Conservation (phyloP, 2,797 vertebrate species). For the Lepus oiostolus region DNA sequence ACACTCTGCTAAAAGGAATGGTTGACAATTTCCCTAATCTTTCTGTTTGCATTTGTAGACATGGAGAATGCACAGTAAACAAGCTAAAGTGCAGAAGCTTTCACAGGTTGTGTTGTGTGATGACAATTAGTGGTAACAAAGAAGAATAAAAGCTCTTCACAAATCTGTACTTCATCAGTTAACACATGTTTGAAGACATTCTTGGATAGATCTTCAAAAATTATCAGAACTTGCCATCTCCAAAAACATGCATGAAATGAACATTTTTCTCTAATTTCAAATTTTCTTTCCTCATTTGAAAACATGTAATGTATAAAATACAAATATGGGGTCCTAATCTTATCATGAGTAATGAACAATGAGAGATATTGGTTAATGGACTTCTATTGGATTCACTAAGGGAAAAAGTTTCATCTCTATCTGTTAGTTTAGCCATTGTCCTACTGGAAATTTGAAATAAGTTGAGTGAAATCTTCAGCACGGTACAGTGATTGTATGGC, state of each 20-base stretch:
- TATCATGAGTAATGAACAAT: background rate
- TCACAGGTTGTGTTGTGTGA: constrained; percentile 46
- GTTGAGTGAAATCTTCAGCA: background rate
- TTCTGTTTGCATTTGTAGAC: constrained; percentile 79
- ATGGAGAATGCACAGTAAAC: constrained; percentile 70
- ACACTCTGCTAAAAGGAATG: constrained; percentile 80
- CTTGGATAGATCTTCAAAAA: background rate
- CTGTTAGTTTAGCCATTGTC: background rate
- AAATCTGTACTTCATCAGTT: background rate
- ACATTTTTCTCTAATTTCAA: constrained; percentile 57
- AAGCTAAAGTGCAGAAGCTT: constrained; percentile 70
- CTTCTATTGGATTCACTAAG: background rate
- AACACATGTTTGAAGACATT: background rate
- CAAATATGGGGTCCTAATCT: background rate
- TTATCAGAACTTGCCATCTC: background rate
- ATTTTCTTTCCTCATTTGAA: constrained; percentile 43
- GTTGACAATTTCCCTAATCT: constrained; percentile 77
- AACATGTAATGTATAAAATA: background rate
- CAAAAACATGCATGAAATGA: background rate
- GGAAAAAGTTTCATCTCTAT: background rate
- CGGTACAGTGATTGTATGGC: background rate
- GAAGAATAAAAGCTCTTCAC: constrained; percentile 1
- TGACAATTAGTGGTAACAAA: constrained; percentile 18
- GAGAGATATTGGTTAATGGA: background rate
- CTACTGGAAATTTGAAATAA: constrained; percentile 38